phyloP scores from a whole-genome alignment of 2,888 invertebrate species.

The Esperia sulphurella region DNA sequence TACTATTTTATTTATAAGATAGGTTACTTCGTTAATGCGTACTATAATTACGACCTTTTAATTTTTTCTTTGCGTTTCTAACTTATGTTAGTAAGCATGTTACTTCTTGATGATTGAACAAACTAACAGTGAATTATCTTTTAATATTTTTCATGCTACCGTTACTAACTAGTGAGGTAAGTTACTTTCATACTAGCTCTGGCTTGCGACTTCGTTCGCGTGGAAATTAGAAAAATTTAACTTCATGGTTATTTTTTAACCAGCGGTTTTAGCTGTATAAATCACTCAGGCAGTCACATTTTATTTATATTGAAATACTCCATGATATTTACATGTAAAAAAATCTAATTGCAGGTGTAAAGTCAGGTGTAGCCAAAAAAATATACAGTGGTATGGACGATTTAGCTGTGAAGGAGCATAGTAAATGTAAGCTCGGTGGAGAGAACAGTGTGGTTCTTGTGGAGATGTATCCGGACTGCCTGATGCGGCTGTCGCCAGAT shows the following conservation, averaged over 20 bases:
- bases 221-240: not conserved
- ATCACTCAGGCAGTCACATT: no score
- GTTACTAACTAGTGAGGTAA: slow-evolving; percentile 31
- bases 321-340: no score
- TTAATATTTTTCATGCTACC: slow-evolving; percentile 42
- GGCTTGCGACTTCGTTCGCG: not conserved
- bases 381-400: slow-evolving; percentile 80
- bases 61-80: no score
- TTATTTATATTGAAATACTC: no score
- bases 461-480: slow-evolving; percentile 82
- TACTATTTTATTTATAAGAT: no score
- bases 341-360: slow-evolving; percentile 67
- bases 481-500: slow-evolving; percentile 75
- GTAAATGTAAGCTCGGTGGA: slow-evolving; percentile 76
- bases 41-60: no score
- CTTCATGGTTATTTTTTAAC: no score
- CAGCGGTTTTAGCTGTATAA: no score
- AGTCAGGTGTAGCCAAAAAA: slow-evolving; percentile 68
- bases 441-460: slow-evolving; percentile 80
- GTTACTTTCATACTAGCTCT: slow-evolving; percentile 18
- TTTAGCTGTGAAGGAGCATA: slow-evolving; percentile 63
- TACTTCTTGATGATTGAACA: no score
- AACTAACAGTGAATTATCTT: not conserved
- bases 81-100: no score
- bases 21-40: no score